phyloP scores from a whole-genome alignment of 2,113 vertebrate genomes.

The Albula glossodonta region DNA sequence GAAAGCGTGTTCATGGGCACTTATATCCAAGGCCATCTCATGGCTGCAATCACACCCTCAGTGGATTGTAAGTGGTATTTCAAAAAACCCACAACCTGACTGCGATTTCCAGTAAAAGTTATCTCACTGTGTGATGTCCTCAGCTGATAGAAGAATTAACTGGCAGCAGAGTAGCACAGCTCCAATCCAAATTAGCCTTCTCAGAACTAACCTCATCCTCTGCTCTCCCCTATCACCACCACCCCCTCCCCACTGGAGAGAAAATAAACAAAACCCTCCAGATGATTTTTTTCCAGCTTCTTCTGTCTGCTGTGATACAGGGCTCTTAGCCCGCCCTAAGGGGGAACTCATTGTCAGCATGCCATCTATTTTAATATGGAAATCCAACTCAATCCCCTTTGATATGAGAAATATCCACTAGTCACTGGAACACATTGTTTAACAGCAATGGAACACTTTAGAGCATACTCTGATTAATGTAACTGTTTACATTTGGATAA shows the following conservation, averaged over 20 bases:
- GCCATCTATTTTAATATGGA: conserved; percentile 23
- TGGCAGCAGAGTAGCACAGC: not conserved
- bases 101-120: not conserved
- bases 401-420: conserved; percentile 35
- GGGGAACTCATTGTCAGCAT: conserved; percentile 26
- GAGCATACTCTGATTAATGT: too few relatives aligned
- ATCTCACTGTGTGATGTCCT: not conserved
- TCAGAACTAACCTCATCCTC: not conserved
- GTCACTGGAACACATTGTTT: not conserved
- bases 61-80: not conserved
- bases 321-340: conserved; percentile 33
- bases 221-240: too few relatives aligned
- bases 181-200: not conserved
- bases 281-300: not conserved
- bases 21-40: not conserved
- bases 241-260: too few relatives aligned
- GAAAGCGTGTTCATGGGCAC: not conserved
- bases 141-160: not conserved
- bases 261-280: too few relatives aligned
- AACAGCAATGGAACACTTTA: not conserved
- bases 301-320: conserved; percentile 40
- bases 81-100: not conserved
- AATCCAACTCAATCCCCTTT: conserved; percentile 24
- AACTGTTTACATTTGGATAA: too few relatives aligned
- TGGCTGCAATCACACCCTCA: not conserved